These are phyloP conservation scores for Syrrhaptes paradoxus DNA, from an alignment of 2,113 vertebrate species.

Conservation along the genomic window DNA sequence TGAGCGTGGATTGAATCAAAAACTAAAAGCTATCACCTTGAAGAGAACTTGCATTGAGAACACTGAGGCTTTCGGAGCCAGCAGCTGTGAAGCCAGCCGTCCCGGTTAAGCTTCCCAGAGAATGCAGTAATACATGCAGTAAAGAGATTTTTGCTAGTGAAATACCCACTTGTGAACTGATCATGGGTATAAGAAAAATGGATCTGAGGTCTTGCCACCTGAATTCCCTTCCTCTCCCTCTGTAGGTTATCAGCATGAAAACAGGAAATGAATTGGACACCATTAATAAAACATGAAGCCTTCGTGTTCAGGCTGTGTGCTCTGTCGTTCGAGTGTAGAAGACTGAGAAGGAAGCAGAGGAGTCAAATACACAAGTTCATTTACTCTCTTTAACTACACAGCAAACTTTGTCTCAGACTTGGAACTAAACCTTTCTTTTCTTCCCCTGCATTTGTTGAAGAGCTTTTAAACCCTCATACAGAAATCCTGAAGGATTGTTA, in stretches of 20 bases:
- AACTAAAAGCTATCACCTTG: background rate
- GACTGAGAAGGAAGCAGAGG: constrained; percentile 14
- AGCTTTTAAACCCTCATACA: background rate
- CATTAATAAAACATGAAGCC: constrained; percentile 83
- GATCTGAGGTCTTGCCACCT: constrained; percentile 73
- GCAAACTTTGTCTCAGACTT: constrained; percentile 25
- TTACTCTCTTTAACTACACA: constrained; percentile 10
- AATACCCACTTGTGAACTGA: constrained; percentile 47
- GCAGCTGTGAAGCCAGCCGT: background rate
- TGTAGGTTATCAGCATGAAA: constrained; percentile 82
- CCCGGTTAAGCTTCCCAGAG: background rate
- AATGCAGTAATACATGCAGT: background rate
- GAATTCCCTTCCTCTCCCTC: constrained; percentile 73
- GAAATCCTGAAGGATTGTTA: background rate
- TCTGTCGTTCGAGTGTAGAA: constrained; percentile 45
- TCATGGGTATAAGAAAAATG: constrained; percentile 40
- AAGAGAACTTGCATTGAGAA: background rate
- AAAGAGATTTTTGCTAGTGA: constrained; percentile 14
- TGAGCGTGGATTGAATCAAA: background rate
- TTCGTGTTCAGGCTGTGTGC: constrained; percentile 56
- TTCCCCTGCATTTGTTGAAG: background rate
- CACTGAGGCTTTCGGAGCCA: background rate
- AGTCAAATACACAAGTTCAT: constrained; percentile 40
- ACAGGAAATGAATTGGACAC: constrained; percentile 78
- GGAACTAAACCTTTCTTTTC: background rate